Base-by-base conservation (phyloP, 2,113 vertebrate species). In the Sturnus vulgaris region DNA sequence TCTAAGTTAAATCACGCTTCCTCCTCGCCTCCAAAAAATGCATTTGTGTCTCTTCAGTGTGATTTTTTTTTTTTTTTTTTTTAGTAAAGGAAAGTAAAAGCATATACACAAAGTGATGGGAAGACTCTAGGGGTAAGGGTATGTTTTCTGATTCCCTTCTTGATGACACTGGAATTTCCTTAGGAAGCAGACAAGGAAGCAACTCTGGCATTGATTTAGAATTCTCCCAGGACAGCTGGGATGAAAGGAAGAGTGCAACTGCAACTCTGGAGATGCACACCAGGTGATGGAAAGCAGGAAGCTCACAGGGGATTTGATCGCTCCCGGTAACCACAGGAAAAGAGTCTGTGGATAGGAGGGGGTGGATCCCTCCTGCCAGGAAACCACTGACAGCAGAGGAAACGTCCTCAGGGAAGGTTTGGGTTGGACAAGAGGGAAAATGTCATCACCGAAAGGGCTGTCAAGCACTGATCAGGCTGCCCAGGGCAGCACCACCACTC, bases 141-240 rank as follows among this genome's bases (percentile, higher is more conserved):
- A 6, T 2, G 9, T 5, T 18, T 75, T 72, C 27, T 1, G 22
- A 52, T 17, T 30, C 2, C 1, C 20, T 66, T 63, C 53, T 15
- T 42, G 33, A 46, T 57, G 65, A 25, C 15, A 3, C 3, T 5
- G 30, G 17, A 12, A 28, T 15, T 33, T 12, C 44, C 46, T 30
- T 0, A 5, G 37, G n/a, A 13, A 50, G 44, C 5, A 6, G 68
- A 7, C 30, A 39, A 50, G 30, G 31, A 31, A 49, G 22, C 1
- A 30, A 9, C 4, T 1, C 25, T 24, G 40, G 14, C 40, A 5
- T 4, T 52, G 10, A 20, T 27, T 30, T 19, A 4, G 7, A 27
- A 11, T 7, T 12, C 28, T 9, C 21, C 1, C 0, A 1, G 7
- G 19, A 20, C 0, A 11, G 22, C 8, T 2, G 5, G 19, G 46